Percentiles rank a stretch among this genome's conserved stretches.
These are phyloP conservation scores for Gallinago solitaria DNA, from an alignment of 2,797 vertebrate species.

Conservation along the genomic window DNA sequence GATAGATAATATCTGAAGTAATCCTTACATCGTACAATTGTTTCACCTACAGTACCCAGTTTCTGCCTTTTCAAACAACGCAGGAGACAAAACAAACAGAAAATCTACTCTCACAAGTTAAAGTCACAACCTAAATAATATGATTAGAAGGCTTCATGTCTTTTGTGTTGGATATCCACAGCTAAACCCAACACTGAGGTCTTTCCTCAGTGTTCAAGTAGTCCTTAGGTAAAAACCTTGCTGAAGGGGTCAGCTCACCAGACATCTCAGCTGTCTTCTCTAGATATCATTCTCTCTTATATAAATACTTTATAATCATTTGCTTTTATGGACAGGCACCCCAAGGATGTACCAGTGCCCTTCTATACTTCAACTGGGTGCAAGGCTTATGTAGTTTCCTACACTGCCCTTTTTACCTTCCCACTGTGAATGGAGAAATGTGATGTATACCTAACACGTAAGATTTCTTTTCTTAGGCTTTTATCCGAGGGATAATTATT, in stretches of 20 bases:
- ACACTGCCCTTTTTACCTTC: neutral
- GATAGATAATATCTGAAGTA: neutral
- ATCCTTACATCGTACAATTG: neutral
- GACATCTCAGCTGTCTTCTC: neutral
- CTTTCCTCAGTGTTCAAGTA: neutral
- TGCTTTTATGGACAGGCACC: neutral
- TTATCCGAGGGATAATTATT: neutral
- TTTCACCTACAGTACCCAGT: neutral
- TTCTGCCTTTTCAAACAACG: constrained; percentile 20
- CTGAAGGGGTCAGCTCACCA: neutral
- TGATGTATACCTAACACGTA: neutral
- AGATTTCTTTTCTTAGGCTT: neutral
- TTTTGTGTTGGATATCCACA: neutral
- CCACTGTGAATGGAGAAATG: neutral
- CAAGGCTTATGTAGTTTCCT: neutral
- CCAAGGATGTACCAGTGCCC: neutral
- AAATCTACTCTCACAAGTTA: neutral
- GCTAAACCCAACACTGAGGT: neutral
- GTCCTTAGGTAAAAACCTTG: neutral
- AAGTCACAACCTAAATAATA: neutral
- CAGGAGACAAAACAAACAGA: neutral
- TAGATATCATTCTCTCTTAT: neutral
- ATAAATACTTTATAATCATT: neutral
- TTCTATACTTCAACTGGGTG: neutral
- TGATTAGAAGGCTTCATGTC: neutral